A percentile compares a stretch with the other conserved stretches of the same genome.
These are phyloP conservation scores for Elachura formosa DNA, from an alignment of 2,113 vertebrate species.

Conservation along the genomic window DNA sequence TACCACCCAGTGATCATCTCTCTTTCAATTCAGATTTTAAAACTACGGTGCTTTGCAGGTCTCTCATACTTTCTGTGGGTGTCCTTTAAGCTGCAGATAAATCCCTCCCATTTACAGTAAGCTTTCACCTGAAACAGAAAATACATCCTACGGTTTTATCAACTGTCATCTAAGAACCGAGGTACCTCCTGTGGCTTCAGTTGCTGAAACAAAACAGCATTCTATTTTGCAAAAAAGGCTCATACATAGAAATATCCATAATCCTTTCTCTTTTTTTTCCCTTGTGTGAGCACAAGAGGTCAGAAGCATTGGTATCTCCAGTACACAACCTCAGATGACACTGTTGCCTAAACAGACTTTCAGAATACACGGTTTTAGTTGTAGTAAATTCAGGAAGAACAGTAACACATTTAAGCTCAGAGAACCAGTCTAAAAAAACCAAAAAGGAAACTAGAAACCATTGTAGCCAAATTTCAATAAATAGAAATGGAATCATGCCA, in stretches of 20 bases:
- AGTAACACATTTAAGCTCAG: not conserved
- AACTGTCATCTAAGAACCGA: not conserved
- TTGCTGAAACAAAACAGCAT: not conserved
- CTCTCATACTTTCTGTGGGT: not conserved
- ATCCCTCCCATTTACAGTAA: not conserved
- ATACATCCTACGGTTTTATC: not conserved
- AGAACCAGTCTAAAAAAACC: not conserved
- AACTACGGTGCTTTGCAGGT: not conserved
- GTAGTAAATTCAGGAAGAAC: not conserved
- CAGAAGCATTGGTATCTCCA: not conserved
- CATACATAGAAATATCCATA: not conserved
- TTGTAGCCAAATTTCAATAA: not conserved
- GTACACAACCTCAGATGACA: not conserved
- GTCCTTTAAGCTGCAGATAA: not conserved
- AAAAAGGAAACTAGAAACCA: not conserved
- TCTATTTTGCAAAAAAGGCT: not conserved
- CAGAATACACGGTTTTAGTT: fast-evolving
- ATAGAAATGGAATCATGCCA: not conserved
- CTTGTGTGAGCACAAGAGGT: not conserved
- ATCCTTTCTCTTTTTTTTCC: not conserved
- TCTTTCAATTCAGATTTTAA: not conserved
- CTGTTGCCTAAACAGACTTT: not conserved
- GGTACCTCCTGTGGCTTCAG: not conserved
- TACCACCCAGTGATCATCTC: not conserved
- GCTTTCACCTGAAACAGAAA: not conserved